Conservation (phyloP, 2,888 invertebrate species). For the Eristalinus aeneus region DNA sequence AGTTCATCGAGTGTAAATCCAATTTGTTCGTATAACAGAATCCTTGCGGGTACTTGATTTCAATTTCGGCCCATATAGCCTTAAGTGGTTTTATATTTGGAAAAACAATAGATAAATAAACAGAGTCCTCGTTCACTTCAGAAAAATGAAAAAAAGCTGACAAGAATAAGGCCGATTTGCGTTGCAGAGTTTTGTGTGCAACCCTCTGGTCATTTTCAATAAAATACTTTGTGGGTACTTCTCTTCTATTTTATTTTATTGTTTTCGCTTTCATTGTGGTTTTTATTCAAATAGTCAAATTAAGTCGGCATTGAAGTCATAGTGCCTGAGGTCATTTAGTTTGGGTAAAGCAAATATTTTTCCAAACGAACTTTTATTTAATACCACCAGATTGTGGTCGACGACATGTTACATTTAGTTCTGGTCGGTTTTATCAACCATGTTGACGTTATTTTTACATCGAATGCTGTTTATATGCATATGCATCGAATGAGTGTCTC, state of each 20-base stretch:
- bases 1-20: neutral
- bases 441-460: too few relatives aligned
- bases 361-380: neutral
- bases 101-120: neutral
- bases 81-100: neutral
- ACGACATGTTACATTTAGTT: neutral
- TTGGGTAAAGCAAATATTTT: neutral
- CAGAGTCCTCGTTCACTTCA: neutral
- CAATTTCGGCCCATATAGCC: neutral
- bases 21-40: neutral
- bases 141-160: neutral
- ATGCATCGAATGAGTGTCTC: too few relatives aligned
- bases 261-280: neutral
- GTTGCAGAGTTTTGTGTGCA: neutral
- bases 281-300: neutral
- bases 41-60: neutral
- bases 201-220: neutral
- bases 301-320: neutral
- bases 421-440: neutral
- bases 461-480: too few relatives aligned
- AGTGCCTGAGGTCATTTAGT: neutral
- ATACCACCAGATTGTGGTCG: neutral
- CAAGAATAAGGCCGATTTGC: neutral
- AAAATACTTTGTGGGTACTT: neutral
- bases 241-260: neutral